Conservation (phyloP, 1,140 invertebrate species). For the Liolophura sinensis region DNA sequence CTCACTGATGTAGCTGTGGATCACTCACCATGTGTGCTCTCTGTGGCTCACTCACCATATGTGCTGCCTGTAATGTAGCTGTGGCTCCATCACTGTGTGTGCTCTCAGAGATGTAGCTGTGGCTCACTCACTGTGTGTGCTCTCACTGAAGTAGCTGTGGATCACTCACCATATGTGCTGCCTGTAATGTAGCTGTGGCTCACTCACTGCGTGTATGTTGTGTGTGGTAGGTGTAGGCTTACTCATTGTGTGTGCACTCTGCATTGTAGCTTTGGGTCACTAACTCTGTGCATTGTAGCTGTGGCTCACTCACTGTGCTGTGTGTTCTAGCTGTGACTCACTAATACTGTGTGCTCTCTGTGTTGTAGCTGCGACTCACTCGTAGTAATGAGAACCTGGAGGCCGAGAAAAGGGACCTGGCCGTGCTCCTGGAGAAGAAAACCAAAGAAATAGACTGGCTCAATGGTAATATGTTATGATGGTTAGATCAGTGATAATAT, state of each 20-base stretch:
- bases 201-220: too few species aligned
- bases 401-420: slow-evolving; percentile 51
- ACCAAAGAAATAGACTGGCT: slow-evolving; percentile 49
- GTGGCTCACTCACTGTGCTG: not conserved
- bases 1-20: too few species aligned
- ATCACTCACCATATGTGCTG: too few species aligned
- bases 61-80: too few species aligned
- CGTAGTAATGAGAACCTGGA: slow-evolving; percentile 41
- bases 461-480: slow-evolving; percentile 45
- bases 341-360: slow-evolving; percentile 1
- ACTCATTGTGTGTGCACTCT: not conserved
- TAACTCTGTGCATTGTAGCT: not conserved
- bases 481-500: too few species aligned
- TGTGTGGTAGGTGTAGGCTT: not conserved
- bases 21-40: too few species aligned
- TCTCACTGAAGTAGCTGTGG: too few species aligned
- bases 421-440: slow-evolving; percentile 45
- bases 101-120: too few species aligned
- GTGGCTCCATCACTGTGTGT: too few species aligned
- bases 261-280: not conserved
- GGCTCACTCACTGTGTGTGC: too few species aligned
- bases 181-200: too few species aligned
- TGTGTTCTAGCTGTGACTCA: not conserved
- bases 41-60: too few species aligned
- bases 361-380: slow-evolving; percentile 31